phyloP scores from a whole-genome alignment of 2,113 vertebrate genomes.

The Hemicordylus capensis region DNA sequence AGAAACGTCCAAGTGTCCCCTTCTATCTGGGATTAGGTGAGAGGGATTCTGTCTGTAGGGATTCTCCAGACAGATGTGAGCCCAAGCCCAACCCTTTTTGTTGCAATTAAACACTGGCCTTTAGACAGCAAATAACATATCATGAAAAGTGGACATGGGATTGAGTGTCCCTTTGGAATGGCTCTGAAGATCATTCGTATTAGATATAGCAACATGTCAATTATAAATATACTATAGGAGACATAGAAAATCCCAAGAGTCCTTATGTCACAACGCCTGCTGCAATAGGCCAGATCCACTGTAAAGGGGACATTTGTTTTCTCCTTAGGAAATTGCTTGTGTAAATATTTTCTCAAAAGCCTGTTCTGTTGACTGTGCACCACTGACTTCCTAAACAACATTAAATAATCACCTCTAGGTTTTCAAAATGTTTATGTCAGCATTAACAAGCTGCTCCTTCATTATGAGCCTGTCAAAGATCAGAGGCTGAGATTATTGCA shows the following conservation, averaged over 20 bases:
- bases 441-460: slow-evolving; percentile 80
- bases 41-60: too few species aligned
- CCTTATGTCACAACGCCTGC: slow-evolving; percentile 42
- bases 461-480: slow-evolving; percentile 79
- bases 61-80: not conserved
- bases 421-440: slow-evolving; percentile 77
- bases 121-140: not conserved
- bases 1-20: not conserved
- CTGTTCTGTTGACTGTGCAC: slow-evolving; percentile 48
- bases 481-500: slow-evolving; percentile 83
- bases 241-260: slow-evolving; percentile 43
- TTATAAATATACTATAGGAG: slow-evolving; percentile 30
- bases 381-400: slow-evolving; percentile 70
- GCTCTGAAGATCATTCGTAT: slow-evolving; percentile 7
- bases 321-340: slow-evolving; percentile 62
- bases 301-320: slow-evolving; percentile 56
- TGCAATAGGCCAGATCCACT: slow-evolving; percentile 27
- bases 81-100: not conserved
- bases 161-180: not conserved
- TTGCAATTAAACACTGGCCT: not conserved
- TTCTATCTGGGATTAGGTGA: not conserved
- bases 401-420: slow-evolving; percentile 68
- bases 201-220: not conserved
- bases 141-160: slow-evolving; percentile 14
- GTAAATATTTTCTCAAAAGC: slow-evolving; percentile 71